phyloP scores from a whole-genome alignment of 53 echinoderm and acorn worm species.

The Henricia sp. region DNA sequence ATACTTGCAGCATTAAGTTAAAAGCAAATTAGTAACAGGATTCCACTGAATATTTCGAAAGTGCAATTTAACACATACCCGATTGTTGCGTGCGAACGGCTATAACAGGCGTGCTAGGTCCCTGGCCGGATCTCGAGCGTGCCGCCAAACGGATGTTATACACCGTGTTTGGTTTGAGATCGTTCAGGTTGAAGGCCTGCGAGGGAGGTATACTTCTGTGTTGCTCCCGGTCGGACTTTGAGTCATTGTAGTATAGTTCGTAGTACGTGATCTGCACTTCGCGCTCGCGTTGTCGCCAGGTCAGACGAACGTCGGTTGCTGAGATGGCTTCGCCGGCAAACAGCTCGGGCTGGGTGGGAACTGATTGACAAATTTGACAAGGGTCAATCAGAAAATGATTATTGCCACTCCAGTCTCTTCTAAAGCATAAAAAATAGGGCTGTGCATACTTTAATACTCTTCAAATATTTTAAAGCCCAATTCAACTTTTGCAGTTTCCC shows the following conservation, averaged over 20 bases:
- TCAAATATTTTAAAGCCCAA: too few relatives aligned
- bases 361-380: conserved; percentile 32
- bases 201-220: conserved; percentile 78
- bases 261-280: conserved; percentile 75
- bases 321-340: conserved; percentile 87
- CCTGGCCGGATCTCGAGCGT: conserved; percentile 78
- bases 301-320: conserved; percentile 79
- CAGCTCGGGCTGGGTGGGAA: conserved; percentile 92
- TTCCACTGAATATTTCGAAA: too few relatives aligned
- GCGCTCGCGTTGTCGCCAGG: conserved; percentile 80
- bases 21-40: too few relatives aligned
- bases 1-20: too few relatives aligned
- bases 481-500: too few relatives aligned
- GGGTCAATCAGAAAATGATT: background rate
- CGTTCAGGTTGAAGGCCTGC: conserved; percentile 66
- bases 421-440: background rate
- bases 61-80: conserved; percentile 54
- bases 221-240: conserved; percentile 66
- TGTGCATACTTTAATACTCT: background rate
- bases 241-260: conserved; percentile 95
- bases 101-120: conserved; percentile 84
- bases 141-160: conserved; percentile 94
- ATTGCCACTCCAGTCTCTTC: background rate
- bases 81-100: conserved; percentile 88
- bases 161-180: conserved; percentile 88